These are phyloP conservation scores for Rhorus exstirpatorius DNA, from an alignment of 2,888 invertebrate genomes.

Conservation along the genomic window DNA sequence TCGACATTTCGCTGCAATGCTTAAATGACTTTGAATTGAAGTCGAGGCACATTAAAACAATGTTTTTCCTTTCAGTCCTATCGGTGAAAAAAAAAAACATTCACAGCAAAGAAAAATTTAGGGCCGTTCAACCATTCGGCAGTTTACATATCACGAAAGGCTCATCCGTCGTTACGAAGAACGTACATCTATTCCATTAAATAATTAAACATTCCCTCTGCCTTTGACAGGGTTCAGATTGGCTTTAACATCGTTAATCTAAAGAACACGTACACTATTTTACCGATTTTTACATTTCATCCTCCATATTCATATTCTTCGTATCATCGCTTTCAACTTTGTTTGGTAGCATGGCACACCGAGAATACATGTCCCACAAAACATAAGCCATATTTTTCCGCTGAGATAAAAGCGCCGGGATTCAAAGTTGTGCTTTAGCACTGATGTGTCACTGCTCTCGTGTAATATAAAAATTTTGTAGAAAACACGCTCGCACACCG, in stretches of 20 bases:
- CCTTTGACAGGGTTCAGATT: not conserved
- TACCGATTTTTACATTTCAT: not conserved
- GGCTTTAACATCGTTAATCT: not conserved
- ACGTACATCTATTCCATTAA: not conserved
- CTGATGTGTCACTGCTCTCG: slow-evolving; percentile 12
- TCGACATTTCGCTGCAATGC: too few relatives aligned
- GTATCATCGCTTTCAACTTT: slow-evolving; percentile 7
- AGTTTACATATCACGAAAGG: too few relatives aligned
- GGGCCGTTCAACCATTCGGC: too few relatives aligned
- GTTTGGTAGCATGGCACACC: not conserved
- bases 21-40: too few relatives aligned
- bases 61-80: too few relatives aligned
- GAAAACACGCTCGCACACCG: not conserved
- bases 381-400: slow-evolving; percentile 46
- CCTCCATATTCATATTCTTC: slow-evolving; percentile 9
- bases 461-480: slow-evolving; percentile 1
- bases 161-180: not conserved
- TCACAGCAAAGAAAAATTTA: too few relatives aligned
- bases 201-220: slow-evolving; percentile 12
- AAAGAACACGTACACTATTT: not conserved
- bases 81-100: too few relatives aligned
- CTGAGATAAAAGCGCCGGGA: slow-evolving; percentile 41
- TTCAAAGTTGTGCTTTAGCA: slow-evolving; percentile 44
- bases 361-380: slow-evolving; percentile 20
- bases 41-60: too few relatives aligned